phyloP scores from a whole-genome alignment of 2,888 invertebrate genomes.

The Enchytraeus crypticus region DNA sequence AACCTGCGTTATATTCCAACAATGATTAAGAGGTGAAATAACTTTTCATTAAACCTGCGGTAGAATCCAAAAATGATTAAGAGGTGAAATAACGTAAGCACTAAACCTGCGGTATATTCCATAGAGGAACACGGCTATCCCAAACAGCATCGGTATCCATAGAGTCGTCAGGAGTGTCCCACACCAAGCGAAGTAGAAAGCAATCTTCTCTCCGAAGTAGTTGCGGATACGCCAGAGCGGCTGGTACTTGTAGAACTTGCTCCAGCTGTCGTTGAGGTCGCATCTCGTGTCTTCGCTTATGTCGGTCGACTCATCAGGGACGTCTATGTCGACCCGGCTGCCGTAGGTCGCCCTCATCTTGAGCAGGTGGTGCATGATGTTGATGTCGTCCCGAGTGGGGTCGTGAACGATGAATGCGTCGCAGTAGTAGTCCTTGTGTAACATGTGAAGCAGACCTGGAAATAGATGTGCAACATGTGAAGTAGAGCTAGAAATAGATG shows the following conservation, averaged over 20 bases:
- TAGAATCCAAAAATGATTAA: too few species aligned
- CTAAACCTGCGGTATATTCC: conserved; percentile 48
- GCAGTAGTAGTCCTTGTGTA: conserved; percentile 43
- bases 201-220: conserved; percentile 52
- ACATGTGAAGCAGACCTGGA: conserved; percentile 46
- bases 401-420: conserved; percentile 49
- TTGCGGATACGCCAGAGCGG: conserved; percentile 49
- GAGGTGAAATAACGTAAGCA: too few species aligned
- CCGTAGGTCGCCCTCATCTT: conserved; percentile 10
- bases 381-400: conserved; percentile 33
- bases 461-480: too few species aligned
- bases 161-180: conserved; percentile 47
- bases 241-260: conserved; percentile 42
- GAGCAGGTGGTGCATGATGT: conserved; percentile 25
- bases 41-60: too few species aligned
- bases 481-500: too few species aligned
- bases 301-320: background rate
- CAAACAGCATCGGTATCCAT: conserved; percentile 49
- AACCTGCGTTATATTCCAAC: too few species aligned
- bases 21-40: too few species aligned
- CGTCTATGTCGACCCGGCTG: background rate
- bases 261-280: conserved; percentile 39
- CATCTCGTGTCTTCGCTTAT: conserved; percentile 28
- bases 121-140: conserved; percentile 46
- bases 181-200: conserved; percentile 51